Evolutionary conservation across 2,113 vertebrate species (phyloP).

Genomic region (Brachionichthys hirsutus): DNA sequence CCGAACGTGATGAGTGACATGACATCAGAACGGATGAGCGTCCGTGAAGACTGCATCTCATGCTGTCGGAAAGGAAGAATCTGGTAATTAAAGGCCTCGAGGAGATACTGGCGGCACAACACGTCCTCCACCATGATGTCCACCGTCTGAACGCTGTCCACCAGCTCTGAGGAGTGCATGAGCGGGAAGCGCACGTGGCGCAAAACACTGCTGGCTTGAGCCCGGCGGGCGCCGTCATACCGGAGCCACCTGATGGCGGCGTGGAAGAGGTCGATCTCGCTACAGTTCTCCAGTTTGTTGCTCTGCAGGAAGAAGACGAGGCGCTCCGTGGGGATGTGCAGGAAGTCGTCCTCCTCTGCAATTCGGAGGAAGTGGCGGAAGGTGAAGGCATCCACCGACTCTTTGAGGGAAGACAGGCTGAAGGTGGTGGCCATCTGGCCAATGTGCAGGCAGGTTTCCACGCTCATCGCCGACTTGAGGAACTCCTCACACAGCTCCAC

Average conservation of each 20-base stretch:
- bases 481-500: conserved; percentile 98
- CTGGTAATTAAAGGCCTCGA: conserved; percentile 98
- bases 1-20: conserved; percentile 89
- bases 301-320: conserved; percentile 95
- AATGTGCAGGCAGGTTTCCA: conserved; percentile 95
- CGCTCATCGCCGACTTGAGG: conserved; percentile 95
- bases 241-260: conserved; percentile 92
- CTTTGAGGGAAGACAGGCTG: conserved; percentile 90
- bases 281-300: conserved; percentile 92
- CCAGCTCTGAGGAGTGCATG: conserved; percentile 93
- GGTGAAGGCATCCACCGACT: conserved; percentile 93
- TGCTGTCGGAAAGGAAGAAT: conserved; percentile 96
- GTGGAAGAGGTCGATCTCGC: conserved; percentile 90
- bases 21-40: conserved; percentile 84
- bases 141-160: conserved; percentile 93
- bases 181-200: conserved; percentile 94
- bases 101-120: conserved; percentile 88
- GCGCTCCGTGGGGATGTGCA: conserved; percentile 92
- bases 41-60: conserved; percentile 91
- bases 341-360: conserved; percentile 92
- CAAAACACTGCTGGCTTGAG: conserved; percentile 85
- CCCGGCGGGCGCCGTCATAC: conserved; percentile 81
- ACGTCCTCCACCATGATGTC: conserved; percentile 97
- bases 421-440: conserved; percentile 98
- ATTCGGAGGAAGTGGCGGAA: conserved; percentile 96